Evolutionary conservation across 1,140 invertebrate genomes (phyloP).

Genomic region (Triops longicaudatus): DNA sequence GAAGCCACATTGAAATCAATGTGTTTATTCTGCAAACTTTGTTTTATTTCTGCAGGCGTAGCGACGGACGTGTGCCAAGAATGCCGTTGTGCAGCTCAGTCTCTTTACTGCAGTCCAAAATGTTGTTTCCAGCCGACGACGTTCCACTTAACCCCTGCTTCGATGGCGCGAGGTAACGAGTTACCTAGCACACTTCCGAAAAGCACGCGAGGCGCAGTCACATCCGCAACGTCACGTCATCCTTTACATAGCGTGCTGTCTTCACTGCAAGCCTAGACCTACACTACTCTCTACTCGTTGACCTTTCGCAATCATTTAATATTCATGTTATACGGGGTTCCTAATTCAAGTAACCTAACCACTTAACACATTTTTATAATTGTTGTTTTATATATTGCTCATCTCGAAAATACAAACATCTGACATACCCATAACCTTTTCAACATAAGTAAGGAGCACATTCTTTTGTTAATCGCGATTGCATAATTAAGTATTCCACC

Average conservation of each 20-base stretch:
- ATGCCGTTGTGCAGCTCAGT: slow-evolving; percentile 36
- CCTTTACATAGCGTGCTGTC: slow-evolving; percentile 19
- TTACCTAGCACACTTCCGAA: neutral
- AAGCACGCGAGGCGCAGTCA: slow-evolving; percentile 17
- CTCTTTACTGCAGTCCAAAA: slow-evolving; percentile 36
- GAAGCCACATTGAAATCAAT: neutral
- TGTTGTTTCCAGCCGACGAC: slow-evolving; percentile 37
- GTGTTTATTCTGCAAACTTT: slow-evolving; percentile 19
- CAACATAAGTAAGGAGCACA: neutral
- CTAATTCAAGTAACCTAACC: neutral
- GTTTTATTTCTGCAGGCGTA: slow-evolving; percentile 32
- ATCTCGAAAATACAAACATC: neutral
- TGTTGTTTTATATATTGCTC: neutral
- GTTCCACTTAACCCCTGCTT: slow-evolving; percentile 17
- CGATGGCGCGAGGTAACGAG: neutral
- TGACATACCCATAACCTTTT: neutral
- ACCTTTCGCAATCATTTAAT: neutral
- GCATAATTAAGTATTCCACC: neutral
- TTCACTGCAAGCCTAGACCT: neutral
- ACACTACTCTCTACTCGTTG: neutral
- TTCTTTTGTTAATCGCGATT: neutral
- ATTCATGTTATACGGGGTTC: neutral
- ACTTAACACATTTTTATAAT: neutral
- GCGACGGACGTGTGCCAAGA: slow-evolving; percentile 37
- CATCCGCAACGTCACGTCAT: slow-evolving; percentile 13